Percentiles rank a stretch among this genome's conserved stretches.
phyloP scores from a whole-genome alignment of 1,140 invertebrate species.

The Listronotus bonariensis region DNA sequence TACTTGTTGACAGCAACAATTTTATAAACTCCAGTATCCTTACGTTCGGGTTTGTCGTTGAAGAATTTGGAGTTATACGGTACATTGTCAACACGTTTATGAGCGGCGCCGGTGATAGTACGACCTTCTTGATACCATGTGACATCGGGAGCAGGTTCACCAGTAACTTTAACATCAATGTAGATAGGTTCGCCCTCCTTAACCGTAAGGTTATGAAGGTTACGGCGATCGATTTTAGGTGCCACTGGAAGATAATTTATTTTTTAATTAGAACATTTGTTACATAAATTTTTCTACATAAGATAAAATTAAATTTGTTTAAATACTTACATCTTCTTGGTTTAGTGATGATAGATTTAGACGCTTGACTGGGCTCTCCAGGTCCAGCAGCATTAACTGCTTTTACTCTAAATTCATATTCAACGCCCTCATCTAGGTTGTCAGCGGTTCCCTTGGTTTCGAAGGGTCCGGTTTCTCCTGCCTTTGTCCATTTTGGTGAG shows the following conservation, averaged over 20 bases:
- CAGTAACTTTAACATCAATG: conserved; percentile 82
- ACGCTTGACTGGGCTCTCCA: conserved; percentile 75
- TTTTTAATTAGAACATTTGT: neutral
- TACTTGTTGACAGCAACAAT: conserved; percentile 84
- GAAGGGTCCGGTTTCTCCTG: conserved; percentile 74
- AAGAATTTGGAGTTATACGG: conserved; percentile 87
- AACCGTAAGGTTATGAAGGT: conserved; percentile 75
- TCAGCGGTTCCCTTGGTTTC: conserved; percentile 80
- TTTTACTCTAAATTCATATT: conserved; percentile 86
- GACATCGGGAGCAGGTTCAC: conserved; percentile 83
- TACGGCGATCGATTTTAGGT: conserved; percentile 88
- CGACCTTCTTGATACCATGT: conserved; percentile 72
- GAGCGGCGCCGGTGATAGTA: conserved; percentile 61
- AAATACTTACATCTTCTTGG: conserved; percentile 81
- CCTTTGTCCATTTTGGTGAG: conserved; percentile 83
- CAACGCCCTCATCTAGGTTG: conserved; percentile 81
- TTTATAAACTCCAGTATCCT: conserved; percentile 85
- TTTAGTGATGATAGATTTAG: conserved; percentile 78
- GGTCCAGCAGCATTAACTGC: conserved; percentile 80
- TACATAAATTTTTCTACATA: conserved; percentile 9
- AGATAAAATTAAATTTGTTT: conserved; percentile 37
- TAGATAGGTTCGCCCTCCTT: conserved; percentile 83
- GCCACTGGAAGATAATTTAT: conserved; percentile 68
- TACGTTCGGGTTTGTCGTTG: conserved; percentile 79
- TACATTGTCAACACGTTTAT: conserved; percentile 76